Evolutionary conservation across 2,113 vertebrate species (phyloP), one percentile per base, ranked within the genome.

Genomic region (Urocynchramus pylzowi): DNA sequence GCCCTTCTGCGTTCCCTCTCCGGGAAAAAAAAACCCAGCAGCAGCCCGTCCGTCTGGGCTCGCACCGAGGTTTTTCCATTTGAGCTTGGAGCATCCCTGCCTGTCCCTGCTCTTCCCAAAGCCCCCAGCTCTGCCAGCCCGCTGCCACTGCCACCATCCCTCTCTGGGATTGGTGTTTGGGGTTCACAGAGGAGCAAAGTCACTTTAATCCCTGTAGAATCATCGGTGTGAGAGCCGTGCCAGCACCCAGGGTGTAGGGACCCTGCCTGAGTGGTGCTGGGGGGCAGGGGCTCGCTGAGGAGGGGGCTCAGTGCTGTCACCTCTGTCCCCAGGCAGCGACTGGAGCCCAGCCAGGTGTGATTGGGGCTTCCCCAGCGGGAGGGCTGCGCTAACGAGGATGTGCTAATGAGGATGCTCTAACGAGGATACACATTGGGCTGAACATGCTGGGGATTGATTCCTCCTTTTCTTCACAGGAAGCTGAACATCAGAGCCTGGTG

Each of bases 1-100:
- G 89, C 88, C 89, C 74, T 83, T 96, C 95, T 79, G 93, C 35
- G 5, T 54, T 90, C 69, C 82, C 77, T 94, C 89, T 94, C 20
- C 2, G 27, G 69, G 70, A 77, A n/a, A 61, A 15, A 23, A 61
- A 56, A 23, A 3, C 16, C 73, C 77, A 67, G 89, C 22, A 23
- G 56, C 89, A 90, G 89, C 89, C 76, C 18, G 23, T 63, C 31
- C 10, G 3, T 45, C 63, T 74, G 33, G 23, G 81, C 81, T 90
- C 5, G 3, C 9, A 0, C 27, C 0, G 35, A 24, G 73, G 8
- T 19, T 94, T 84, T 94, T 89, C 86, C 71, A 53, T 59, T 56
- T 82, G 90, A 68, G 74, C 89, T 73, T 37, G 16, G 30, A 13
- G 91, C 69, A 26, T 41, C 10, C 3, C 59, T 3, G 49, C 68